Evolutionary conservation across 2,113 vertebrate species (phyloP).

Genomic region (Oreotrochilus melanogaster): DNA sequence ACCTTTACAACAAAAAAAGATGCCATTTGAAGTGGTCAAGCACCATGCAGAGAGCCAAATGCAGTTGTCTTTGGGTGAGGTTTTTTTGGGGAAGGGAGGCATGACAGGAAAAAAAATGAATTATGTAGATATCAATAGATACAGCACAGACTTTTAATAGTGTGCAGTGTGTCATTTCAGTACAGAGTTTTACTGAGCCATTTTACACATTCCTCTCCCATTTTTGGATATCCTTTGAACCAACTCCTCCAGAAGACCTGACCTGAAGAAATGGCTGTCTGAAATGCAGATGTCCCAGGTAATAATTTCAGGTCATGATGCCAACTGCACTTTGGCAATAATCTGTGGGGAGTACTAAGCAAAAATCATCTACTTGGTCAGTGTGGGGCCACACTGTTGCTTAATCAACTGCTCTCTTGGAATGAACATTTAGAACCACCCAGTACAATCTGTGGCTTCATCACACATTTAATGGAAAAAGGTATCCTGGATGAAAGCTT

Average conservation of each 20-base stretch:
- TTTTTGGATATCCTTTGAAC: not conserved
- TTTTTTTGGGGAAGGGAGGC: not conserved
- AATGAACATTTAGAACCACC: not conserved
- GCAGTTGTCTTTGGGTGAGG: not conserved
- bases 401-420: not conserved
- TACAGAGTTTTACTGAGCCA: not conserved
- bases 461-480: not conserved
- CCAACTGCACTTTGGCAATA: not conserved
- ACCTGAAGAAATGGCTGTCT: not conserved
- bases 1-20: not conserved
- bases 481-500: not conserved
- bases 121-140: not conserved
- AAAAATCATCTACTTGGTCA: not conserved
- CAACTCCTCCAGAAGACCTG: not conserved
- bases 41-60: not conserved
- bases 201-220: not conserved
- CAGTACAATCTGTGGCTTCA: not conserved
- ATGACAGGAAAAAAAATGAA: not conserved
- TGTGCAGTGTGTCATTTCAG: accelerated
- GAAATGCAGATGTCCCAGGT: not conserved
- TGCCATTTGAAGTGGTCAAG: not conserved
- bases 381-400: not conserved
- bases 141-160: not conserved
- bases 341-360: not conserved
- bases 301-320: not conserved